A percentile compares a stretch with the other conserved stretches of the same genome.
Evolutionary conservation across 2,888 invertebrate species (phyloP).

Genomic region (Ornithoptera priamus): DNA sequence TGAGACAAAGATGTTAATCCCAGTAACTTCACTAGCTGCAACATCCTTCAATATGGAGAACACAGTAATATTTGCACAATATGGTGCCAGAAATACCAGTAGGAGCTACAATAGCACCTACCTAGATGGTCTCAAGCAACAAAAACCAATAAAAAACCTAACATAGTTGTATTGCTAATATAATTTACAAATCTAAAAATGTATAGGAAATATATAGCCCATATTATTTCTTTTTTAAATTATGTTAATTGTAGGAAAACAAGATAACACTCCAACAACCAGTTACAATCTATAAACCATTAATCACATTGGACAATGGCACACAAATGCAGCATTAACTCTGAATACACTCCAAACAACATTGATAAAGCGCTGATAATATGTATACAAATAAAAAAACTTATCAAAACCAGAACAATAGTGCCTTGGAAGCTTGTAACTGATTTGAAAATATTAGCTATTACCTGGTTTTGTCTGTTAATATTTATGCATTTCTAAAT

Average conservation of each 20-base stretch:
- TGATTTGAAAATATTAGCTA: too few species aligned
- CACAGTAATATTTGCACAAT: too few species aligned
- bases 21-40: too few species aligned
- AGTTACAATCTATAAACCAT: conserved; percentile 14
- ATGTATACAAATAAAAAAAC: conserved; percentile 20
- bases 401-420: conserved; percentile 28
- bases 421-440: conserved; percentile 6
- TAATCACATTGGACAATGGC: conserved; percentile 28
- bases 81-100: too few species aligned
- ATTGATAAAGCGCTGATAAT: conserved; percentile 28
- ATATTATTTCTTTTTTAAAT: neutral
- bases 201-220: neutral
- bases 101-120: too few species aligned
- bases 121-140: too few species aligned
- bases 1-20: too few species aligned
- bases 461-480: too few species aligned
- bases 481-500: too few species aligned
- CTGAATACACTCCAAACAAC: conserved; percentile 31
- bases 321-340: conserved; percentile 23
- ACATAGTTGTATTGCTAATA: neutral
- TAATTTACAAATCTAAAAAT: neutral
- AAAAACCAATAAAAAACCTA: too few species aligned
- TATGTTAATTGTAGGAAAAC: neutral
- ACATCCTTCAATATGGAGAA: too few species aligned
- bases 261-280: neutral